Base-by-base conservation (phyloP, 1,140 invertebrate genomes). In the Monomorium pharaonis region DNA sequence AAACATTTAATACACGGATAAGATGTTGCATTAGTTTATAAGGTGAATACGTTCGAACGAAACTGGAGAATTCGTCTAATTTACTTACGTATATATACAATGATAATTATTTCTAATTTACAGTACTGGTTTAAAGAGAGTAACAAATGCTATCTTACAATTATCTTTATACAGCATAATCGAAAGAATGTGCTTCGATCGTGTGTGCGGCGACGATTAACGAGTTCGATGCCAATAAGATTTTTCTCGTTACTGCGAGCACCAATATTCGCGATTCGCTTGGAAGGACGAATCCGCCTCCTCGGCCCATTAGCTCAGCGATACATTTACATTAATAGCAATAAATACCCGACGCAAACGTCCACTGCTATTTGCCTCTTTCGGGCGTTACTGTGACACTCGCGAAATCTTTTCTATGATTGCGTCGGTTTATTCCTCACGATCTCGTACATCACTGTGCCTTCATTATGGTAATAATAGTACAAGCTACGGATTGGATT, bases 141-240 rank as follows among this genome's bases (percentile, higher is more conserved):
- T 95, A 95, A 95, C 94, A 95, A 95, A 94, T 92, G 88, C 92
- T 95, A 95, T 95, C 91, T 94, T 94, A 95, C 94, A 95, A 67
- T 88, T 37, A 54, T 65, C 60, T 91, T 91, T 92, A 85, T 92
- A 91, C 91, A 92, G 72, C 51, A 84, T 84, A 65, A 91, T 89
- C 74, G 88, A 80, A 74, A 62, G 63, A 30, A 65, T 49, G 74
- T 9, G 75, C 63, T 81, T 56, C 83, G 74, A 83, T 77, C 51
- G 77, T 72, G 69, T 83, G 62, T 24, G 51, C 77, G 76, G 30
- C 24, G 76, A 69, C 49, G 51, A 81, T 69, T 49, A 81, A 60
- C 75, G 76, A 69, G 51, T 81, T 60, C 65, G 77, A 70, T 81
- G 62, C 62, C 75, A 54, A 85, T 65, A 44, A 60, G 42, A 60